phyloP scores from a whole-genome alignment of 2,113 vertebrate species.

The Gambusia holbrooki region DNA sequence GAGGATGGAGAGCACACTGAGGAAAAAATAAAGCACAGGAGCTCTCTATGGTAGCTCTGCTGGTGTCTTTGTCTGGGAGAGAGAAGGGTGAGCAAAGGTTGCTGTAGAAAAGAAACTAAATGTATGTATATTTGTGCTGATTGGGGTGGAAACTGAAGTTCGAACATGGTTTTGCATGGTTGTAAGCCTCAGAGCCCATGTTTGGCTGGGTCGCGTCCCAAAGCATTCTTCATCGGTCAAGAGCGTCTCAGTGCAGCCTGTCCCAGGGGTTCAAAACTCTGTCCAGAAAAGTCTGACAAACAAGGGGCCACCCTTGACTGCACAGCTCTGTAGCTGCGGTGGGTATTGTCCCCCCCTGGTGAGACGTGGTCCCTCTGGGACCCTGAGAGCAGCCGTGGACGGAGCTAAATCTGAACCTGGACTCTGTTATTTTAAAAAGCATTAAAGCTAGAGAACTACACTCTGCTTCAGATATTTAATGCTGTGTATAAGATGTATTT shows the following conservation, averaged over 20 bases:
- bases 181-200: slow-evolving; percentile 48
- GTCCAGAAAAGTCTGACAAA: slow-evolving; percentile 47
- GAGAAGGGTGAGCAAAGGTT: background rate
- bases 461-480: slow-evolving; percentile 27
- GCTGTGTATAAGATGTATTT: background rate
- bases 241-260: slow-evolving; percentile 57
- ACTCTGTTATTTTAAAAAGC: slow-evolving; percentile 45
- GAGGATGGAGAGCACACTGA: no score
- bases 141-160: slow-evolving; percentile 12
- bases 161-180: slow-evolving; percentile 22
- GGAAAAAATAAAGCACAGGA: background rate
- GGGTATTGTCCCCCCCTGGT: slow-evolving; percentile 29
- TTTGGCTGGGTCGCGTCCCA: slow-evolving; percentile 52
- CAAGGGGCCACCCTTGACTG: slow-evolving; percentile 40
- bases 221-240: slow-evolving; percentile 76
- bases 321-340: slow-evolving; percentile 18
- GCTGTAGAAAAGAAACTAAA: no score
- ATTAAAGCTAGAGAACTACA: slow-evolving; percentile 22
- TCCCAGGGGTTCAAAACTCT: slow-evolving; percentile 55
- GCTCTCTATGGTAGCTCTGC: background rate
- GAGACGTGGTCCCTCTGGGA: slow-evolving; percentile 24
- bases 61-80: background rate
- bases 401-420: slow-evolving; percentile 58
- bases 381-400: slow-evolving; percentile 23
- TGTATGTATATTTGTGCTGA: background rate